phyloP scores from a whole-genome alignment of 1,140 invertebrate genomes.

The Drosophila mauritiana region DNA sequence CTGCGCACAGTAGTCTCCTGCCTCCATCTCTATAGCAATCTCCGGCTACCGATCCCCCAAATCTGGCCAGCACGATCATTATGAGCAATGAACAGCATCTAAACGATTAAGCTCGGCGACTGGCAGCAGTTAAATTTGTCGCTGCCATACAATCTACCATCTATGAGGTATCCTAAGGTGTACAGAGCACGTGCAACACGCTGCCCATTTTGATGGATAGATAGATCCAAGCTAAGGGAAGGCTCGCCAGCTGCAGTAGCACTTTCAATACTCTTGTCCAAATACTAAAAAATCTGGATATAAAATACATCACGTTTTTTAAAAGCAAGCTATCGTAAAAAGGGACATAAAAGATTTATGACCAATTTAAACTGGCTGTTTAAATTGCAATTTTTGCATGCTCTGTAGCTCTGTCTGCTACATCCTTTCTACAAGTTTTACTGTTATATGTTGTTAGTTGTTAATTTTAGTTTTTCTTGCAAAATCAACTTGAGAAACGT shows the following conservation, averaged over 20 bases:
- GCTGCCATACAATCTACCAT: slow-evolving; percentile 26
- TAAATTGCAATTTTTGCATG: background rate
- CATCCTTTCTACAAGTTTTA: no score
- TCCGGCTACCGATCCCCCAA: slow-evolving; percentile 38
- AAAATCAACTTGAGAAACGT: background rate
- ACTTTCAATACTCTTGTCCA: background rate
- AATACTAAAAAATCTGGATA: no score
- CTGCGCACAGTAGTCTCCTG: slow-evolving; percentile 36
- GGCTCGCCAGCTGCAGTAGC: no score
- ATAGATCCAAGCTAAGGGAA: slow-evolving; percentile 2
- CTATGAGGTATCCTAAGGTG: slow-evolving; percentile 21
- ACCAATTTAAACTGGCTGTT: background rate
- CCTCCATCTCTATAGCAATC: slow-evolving; percentile 13
- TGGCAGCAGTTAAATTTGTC: slow-evolving; percentile 30
- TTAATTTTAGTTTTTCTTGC: background rate
- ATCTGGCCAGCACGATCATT: slow-evolving; percentile 45
- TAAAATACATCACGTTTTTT: no score
- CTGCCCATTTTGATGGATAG: slow-evolving; percentile 6
- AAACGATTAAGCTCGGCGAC: slow-evolving; percentile 15
- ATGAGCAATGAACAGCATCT: slow-evolving; percentile 27
- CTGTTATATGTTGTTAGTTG: background rate
- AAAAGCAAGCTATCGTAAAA: no score
- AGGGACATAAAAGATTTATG: background rate
- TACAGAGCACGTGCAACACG: slow-evolving; percentile 32
- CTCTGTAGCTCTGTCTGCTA: no score